A percentile compares a stretch with the other conserved stretches of the same genome.
Evolutionary conservation across 2,113 vertebrate genomes (phyloP).

Genomic region (Lasiurus borealis): DNA sequence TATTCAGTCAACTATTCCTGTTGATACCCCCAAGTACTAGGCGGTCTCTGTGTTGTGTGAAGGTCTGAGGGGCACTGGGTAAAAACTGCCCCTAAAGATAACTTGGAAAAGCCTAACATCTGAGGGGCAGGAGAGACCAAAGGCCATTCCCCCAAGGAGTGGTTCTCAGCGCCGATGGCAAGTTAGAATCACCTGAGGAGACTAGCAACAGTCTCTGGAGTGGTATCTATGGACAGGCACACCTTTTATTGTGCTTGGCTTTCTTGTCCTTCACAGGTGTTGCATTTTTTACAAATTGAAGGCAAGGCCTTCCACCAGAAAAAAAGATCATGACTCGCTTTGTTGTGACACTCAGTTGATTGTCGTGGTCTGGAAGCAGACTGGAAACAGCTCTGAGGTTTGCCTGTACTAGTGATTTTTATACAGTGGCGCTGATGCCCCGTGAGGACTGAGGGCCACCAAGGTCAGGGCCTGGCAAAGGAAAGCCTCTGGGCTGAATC

Average conservation of each 20-base stretch:
- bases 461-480: not conserved
- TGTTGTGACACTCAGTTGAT: not conserved
- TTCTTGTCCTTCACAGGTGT: not conserved
- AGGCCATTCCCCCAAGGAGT: not conserved
- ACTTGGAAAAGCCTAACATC: too few species aligned
- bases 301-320: not conserved
- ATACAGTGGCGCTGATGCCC: not conserved
- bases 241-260: not conserved
- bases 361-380: not conserved
- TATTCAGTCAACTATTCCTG: not conserved
- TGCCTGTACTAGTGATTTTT: not conserved
- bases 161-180: not conserved
- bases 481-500: not conserved
- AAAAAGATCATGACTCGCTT: not conserved
- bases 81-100: too few species aligned
- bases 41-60: not conserved
- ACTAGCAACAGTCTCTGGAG: not conserved
- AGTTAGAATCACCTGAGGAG: conserved; percentile 15
- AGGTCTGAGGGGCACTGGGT: not conserved
- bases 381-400: not conserved
- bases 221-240: not conserved
- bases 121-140: not conserved
- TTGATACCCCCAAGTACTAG: not conserved
- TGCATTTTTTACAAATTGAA: not conserved
- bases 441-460: not conserved